phyloP scores from a whole-genome alignment of 1,140 invertebrate species.

The Drosophila serrata region DNA sequence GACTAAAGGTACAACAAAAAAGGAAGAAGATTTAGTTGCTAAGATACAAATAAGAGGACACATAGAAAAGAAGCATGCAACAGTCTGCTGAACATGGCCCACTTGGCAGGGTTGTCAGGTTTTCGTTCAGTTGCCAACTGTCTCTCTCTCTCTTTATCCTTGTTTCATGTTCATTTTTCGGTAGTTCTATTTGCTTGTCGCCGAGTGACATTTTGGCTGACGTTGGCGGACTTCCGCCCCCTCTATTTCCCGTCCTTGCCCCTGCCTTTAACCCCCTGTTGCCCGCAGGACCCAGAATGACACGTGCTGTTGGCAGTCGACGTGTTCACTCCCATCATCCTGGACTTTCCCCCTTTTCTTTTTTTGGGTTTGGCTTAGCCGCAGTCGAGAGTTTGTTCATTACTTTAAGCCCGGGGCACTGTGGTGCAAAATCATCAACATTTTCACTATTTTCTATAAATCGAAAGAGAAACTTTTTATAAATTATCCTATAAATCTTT shows the following conservation, averaged over 20 bases:
- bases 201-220: constrained; percentile 67
- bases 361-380: constrained; percentile 21
- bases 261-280: constrained; percentile 13
- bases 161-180: constrained; percentile 38
- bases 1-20: neutral
- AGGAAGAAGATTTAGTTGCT: neutral
- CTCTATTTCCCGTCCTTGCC: neutral
- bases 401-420: constrained; percentile 58
- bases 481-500: neutral
- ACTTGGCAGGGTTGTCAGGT: constrained; percentile 49
- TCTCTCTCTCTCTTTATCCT: neutral
- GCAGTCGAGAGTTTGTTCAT: constrained; percentile 56
- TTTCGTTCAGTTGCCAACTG: constrained; percentile 28
- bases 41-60: neutral
- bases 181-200: constrained; percentile 70
- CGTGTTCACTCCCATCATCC: constrained; percentile 16
- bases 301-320: constrained; percentile 58
- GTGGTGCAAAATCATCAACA: constrained; percentile 21
- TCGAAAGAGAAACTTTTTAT: neutral
- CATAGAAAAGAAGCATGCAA: constrained; percentile 52
- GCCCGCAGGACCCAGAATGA: constrained; percentile 16
- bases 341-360: neutral
- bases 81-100: constrained; percentile 65
- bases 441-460: neutral
- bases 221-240: constrained; percentile 38